Percentiles rank a stretch among this genome's conserved stretches.
Conservation (phyloP, 2,888 invertebrate species). For the Agrotis clavis region DNA sequence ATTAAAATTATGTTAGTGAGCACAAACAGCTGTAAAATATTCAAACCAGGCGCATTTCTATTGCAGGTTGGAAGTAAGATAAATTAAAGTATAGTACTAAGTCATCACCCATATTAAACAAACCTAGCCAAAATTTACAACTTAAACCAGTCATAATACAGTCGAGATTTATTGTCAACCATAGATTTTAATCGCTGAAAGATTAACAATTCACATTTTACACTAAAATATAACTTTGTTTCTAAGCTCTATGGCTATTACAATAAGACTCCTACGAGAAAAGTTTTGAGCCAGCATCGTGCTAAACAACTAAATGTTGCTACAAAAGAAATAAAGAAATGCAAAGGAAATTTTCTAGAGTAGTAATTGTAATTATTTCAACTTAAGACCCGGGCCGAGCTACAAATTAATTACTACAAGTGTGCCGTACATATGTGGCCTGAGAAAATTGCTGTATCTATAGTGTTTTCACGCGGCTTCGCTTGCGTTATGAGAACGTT, state of each 20-base stretch:
- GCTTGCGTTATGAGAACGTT: too few species aligned
- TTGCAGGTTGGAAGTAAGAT: too few species aligned
- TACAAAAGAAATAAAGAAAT: slow-evolving; percentile 7
- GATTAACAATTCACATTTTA: neutral
- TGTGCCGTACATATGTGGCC: neutral
- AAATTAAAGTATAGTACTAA: neutral
- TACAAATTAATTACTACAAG: slow-evolving; percentile 31
- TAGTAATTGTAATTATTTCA: slow-evolving; percentile 33
- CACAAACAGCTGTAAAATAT: too few species aligned
- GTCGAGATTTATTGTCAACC: neutral
- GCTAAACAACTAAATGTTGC: slow-evolving; percentile 19
- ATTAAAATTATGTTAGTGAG: too few species aligned
- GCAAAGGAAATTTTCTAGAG: neutral
- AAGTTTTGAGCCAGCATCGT: slow-evolving; percentile 2
- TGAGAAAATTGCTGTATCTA: neutral
- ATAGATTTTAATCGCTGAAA: neutral
- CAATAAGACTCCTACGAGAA: slow-evolving; percentile 24
- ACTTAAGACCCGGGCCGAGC: slow-evolving; percentile 22
- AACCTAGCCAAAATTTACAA: neutral
- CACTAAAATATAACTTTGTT: neutral
- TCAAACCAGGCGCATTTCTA: too few species aligned
- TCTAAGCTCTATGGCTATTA: slow-evolving; percentile 21
- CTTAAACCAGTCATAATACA: neutral
- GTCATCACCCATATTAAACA: neutral
- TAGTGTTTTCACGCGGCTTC: too few species aligned